A percentile compares a stretch with the other conserved stretches of the same genome.
Conservation (phyloP, 37 sponge, comb jelly and placozoan genomes). For the Chondrilla cf. caribensis region DNA sequence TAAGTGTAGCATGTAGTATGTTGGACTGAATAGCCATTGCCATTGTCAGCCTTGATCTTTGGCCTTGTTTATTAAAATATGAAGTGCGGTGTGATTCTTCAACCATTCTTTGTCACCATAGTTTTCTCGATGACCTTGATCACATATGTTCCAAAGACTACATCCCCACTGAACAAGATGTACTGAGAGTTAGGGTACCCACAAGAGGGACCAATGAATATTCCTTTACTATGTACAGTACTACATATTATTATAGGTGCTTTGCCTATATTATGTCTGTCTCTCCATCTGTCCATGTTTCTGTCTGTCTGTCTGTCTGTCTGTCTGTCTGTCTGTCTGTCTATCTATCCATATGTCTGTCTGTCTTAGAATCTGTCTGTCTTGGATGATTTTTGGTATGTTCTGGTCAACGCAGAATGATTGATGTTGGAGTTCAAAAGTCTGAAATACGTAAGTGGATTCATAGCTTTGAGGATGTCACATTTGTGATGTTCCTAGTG, state of each 20-base stretch:
- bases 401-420: too few species aligned
- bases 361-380: background rate
- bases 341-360: too few species aligned
- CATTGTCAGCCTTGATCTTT: too few species aligned
- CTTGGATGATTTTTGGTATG: constrained; percentile 43
- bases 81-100: too few species aligned
- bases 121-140: constrained; percentile 82
- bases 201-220: constrained; percentile 92
- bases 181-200: constrained; percentile 84
- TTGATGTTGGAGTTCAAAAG: constrained; percentile 98
- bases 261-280: background rate
- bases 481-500: constrained; percentile 88
- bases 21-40: too few species aligned
- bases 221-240: constrained; percentile 65
- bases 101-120: constrained; percentile 29
- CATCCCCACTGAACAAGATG: constrained; percentile 83
- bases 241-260: constrained; percentile 55
- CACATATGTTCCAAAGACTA: constrained; percentile 54
- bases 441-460: constrained; percentile 98
- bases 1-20: too few species aligned
- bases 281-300: too few species aligned
- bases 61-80: too few species aligned
- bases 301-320: too few species aligned
- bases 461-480: constrained; percentile 95
- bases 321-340: too few species aligned